Percentiles rank a stretch among this genome's conserved stretches.
Conservation (phyloP, 2,797 vertebrate species). For the Galago senegalensis region DNA sequence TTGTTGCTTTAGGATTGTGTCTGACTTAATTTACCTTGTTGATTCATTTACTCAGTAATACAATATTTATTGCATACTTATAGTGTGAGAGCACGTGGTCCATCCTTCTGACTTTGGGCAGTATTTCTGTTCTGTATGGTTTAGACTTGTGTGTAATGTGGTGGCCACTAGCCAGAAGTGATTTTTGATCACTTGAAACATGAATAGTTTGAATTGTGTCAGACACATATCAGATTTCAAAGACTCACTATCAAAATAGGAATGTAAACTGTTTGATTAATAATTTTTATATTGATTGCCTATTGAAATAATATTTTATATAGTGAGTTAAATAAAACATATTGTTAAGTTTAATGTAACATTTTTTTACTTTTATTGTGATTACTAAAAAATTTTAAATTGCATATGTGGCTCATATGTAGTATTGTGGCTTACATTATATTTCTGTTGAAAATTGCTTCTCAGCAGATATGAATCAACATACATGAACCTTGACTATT, state of each 20-base stretch:
- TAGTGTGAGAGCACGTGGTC: neutral
- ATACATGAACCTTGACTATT: neutral
- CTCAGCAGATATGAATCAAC: constrained; percentile 22
- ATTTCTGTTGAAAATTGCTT: constrained; percentile 31
- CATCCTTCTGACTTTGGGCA: neutral
- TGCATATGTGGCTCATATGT: neutral
- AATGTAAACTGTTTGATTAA: constrained; percentile 23
- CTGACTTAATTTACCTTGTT: constrained; percentile 8
- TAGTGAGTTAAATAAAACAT: constrained; percentile 27
- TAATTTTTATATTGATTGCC: constrained; percentile 33
- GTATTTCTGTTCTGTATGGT: constrained; percentile 46
- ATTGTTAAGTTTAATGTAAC: constrained; percentile 32
- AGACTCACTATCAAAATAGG: neutral
- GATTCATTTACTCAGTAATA: neutral
- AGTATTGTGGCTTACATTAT: neutral
- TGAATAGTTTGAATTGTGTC: neutral
- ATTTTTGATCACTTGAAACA: constrained; percentile 14
- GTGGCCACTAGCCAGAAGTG: neutral
- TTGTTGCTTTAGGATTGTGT: constrained; percentile 46
- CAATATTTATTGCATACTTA: neutral
- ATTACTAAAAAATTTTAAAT: constrained; percentile 44
- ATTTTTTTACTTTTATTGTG: constrained; percentile 29
- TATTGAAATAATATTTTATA: constrained; percentile 57
- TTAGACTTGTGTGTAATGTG: neutral
- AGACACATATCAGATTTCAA: neutral